Conservation (phyloP, 2,113 vertebrate species). For the Capreolus pygargus region DNA sequence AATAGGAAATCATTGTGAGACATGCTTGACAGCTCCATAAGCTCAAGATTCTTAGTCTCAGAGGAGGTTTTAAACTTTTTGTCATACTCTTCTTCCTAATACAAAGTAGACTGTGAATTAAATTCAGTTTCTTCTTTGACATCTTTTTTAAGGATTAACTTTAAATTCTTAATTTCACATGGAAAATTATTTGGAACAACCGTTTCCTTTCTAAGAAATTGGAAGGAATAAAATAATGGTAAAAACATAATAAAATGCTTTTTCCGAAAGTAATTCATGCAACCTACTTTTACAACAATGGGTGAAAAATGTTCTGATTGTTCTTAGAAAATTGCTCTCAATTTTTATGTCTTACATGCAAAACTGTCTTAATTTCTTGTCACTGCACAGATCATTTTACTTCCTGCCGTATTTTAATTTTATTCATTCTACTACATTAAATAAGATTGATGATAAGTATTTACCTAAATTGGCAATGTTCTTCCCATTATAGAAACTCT, state of each 20-base stretch:
- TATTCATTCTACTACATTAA: neutral
- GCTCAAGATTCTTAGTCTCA: neutral
- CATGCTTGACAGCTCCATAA: neutral
- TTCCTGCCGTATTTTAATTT: neutral
- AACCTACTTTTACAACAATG: neutral
- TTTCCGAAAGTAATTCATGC: constrained; percentile 5
- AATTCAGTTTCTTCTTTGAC: constrained; percentile 23
- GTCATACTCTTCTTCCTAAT: neutral
- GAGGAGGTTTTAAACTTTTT: neutral
- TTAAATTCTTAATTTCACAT: constrained; percentile 19
- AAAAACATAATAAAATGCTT: constrained; percentile 25
- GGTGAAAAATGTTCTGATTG: neutral
- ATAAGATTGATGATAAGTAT: neutral
- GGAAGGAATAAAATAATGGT: neutral
- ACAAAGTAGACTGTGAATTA: neutral
- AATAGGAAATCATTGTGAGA: neutral
- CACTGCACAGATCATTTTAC: neutral
- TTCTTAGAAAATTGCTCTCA: neutral
- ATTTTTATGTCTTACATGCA: neutral
- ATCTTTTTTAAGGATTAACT: neutral
- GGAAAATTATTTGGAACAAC: neutral
- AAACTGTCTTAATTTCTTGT: neutral
- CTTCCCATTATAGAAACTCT: neutral
- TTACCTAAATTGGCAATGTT: neutral
- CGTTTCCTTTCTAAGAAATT: constrained; percentile 29